phyloP scores from a whole-genome alignment of 2,797 vertebrate species.

The Periophthalmus magnuspinnatus region DNA sequence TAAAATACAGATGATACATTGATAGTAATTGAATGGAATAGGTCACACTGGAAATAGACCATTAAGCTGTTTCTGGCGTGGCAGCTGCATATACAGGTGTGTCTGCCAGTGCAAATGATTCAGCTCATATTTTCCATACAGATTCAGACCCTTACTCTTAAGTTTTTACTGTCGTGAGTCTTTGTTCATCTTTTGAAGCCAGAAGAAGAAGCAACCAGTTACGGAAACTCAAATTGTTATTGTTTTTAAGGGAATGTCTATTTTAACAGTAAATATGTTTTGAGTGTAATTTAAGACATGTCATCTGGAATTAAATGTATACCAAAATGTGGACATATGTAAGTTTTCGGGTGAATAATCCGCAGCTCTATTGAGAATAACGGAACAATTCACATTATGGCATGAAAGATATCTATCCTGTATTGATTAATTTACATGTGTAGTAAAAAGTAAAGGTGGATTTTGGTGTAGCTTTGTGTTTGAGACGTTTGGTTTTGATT shows the following conservation, averaged over 20 bases:
- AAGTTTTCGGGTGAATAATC: not conserved
- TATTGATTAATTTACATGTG: not conserved
- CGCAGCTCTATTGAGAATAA: too few species aligned
- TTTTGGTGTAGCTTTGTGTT: slow-evolving; percentile 18
- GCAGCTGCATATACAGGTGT: slow-evolving; percentile 34
- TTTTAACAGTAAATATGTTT: not conserved
- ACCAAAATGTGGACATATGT: not conserved
- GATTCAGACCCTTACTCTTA: slow-evolving; percentile 13
- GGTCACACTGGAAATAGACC: slow-evolving; percentile 33
- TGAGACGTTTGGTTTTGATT: not conserved
- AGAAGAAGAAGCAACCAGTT: not conserved
- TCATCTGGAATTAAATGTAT: too few species aligned
- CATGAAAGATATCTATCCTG: not conserved
- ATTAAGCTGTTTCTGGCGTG: slow-evolving; percentile 21
- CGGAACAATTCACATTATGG: not conserved
- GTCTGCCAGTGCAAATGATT: slow-evolving; percentile 33
- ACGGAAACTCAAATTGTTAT: not conserved
- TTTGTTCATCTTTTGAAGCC: slow-evolving; percentile 15
- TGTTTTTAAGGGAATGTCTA: not conserved
- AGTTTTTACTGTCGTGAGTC: slow-evolving; percentile 6
- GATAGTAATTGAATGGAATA: slow-evolving; percentile 46
- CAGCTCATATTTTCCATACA: slow-evolving; percentile 36
- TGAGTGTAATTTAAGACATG: too few species aligned
- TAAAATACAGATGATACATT: slow-evolving; percentile 36
- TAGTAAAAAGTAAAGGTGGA: too few species aligned